Evolutionary conservation across 1,140 invertebrate genomes (phyloP), one percentile per base, ranked within the genome.

Genomic region (Diachasma alloeum): DNA sequence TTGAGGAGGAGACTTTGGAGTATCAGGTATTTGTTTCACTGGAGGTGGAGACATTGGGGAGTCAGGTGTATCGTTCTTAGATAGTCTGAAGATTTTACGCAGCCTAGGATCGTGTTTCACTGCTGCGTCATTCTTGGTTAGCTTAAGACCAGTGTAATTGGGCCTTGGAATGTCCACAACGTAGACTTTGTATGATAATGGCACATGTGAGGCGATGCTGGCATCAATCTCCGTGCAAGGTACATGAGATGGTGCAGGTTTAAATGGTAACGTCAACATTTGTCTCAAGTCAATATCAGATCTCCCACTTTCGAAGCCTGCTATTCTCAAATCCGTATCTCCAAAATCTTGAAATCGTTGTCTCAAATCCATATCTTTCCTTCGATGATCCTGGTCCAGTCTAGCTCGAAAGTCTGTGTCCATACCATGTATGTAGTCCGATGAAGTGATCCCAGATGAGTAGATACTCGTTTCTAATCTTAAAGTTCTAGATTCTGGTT

Each of bases 201-300:
- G 94, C 0, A 93, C 92, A 88, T 96, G 95, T 67, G 93, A 94
- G 36, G 92, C 92, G 37, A 95, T 91, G 11, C 94, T 95, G 6
- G 94, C 95, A 83, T 96, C 94, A 72, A 97, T 96, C 90, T 97
- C 95, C 0, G 93, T 95, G 37, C 95, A 95, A 1, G 95, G 94
- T 17, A 94, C 91, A 80, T 95, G 95, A 75, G 95, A 93, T 15
- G 93, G 93, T 48, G 93, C 92, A 0, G 94, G 92, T 85, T 96
- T 94, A 79, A 96, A 95, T 0, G 94, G 94, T 71, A 95, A 83
- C 36, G 91, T 91, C 75, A 95, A 84, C 84, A 89, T 88, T 37
- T 91, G 90, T n/a, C 95, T 90, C 68, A 96, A 90, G 86, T 96
- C 94, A 9, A 94, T 91, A 78, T 95, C 94, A 8, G 92, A 91